Evolutionary conservation across 1,140 invertebrate genomes (phyloP).

Genomic region (Harlomillsia oculata): DNA sequence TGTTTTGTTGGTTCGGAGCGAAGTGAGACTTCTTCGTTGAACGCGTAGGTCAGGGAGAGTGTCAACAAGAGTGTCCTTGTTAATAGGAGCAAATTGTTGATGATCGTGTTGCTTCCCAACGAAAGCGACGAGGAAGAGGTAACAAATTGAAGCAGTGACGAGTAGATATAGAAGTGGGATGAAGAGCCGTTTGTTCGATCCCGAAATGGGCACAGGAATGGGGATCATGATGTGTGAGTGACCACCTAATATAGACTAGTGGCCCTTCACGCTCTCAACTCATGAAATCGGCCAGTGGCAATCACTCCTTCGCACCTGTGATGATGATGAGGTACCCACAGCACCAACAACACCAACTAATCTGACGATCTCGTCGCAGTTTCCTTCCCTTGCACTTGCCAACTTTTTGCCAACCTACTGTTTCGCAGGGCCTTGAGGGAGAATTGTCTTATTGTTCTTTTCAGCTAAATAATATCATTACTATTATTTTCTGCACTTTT

Average conservation of each 20-base stretch:
- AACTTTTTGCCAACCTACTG: no score
- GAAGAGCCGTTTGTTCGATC: slow-evolving; percentile 21
- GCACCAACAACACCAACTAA: no score
- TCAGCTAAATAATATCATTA: no score
- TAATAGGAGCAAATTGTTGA: not conserved
- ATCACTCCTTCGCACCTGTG: no score
- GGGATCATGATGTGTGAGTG: slow-evolving; percentile 21
- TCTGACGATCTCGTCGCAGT: no score
- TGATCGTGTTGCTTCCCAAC: not conserved
- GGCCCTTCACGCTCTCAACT: slow-evolving; percentile 13
- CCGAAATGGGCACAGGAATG: slow-evolving; percentile 31
- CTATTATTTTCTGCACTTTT: no score
- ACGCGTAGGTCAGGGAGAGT: not conserved
- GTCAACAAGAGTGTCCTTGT: not conserved
- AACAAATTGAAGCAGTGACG: slow-evolving; percentile 21
- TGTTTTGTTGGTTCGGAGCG: no score
- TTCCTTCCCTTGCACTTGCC: no score
- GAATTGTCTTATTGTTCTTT: no score
- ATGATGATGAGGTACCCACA: no score
- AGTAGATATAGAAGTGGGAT: slow-evolving; percentile 26
- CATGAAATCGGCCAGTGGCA: no score
- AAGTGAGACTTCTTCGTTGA: not conserved
- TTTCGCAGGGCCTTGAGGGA: no score
- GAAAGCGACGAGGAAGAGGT: slow-evolving; percentile 28
- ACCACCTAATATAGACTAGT: slow-evolving; percentile 12